Base-by-base conservation (phyloP, 2,888 invertebrate genomes). In the Pomacea canaliculata region DNA sequence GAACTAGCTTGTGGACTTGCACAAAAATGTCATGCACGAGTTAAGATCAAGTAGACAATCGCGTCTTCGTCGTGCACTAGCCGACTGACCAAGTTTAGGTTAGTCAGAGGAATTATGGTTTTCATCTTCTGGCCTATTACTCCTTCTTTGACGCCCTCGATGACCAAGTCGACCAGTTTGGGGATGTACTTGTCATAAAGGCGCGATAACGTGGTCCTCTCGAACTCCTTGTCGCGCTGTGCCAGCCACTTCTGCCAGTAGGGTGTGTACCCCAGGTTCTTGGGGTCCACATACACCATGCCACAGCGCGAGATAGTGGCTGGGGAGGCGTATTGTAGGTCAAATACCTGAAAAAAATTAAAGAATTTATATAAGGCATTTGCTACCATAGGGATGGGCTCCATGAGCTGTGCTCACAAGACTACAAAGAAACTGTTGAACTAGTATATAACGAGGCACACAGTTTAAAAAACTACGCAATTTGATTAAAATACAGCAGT, bases 241-340 rank as follows among this genome's bases (percentile, higher is more conserved):
- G 79, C 92, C 88, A 70, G 90, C 96, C 96, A 97, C 83, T 94
- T 93, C 76, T 95, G 93, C 96, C 97, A 96, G 90, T 93, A 96
- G 0, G 96, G 96, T 78, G 93, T 92, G 86, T 94, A 96, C 0
- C 96, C 95, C 79, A 97, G 92, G 91, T 96, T 96, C 91, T 96
- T 96, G 0, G 97, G 96, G 87, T 97, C 96, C 0, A 97, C 96
- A 86, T 94, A 97, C 16, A 97, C 96, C 96, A 97, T 96, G n/a
- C 96, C 97, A 1, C 96, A 96, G 73, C 97, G 93, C 0, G 96
- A 96, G 5, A 97, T 96, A 0, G 96, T 97, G 0, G 97, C 96
- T 0, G 97, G 97, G 0, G 97, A 97, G 0, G 97, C 97, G 85
- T 94, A 96, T 90, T 94, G 94, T 80, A 97, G 92, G 91, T 96